Evolutionary conservation across 2,113 vertebrate species (phyloP), one percentile per base, ranked within the genome.

Genomic region (Phaethornis superciliosus): DNA sequence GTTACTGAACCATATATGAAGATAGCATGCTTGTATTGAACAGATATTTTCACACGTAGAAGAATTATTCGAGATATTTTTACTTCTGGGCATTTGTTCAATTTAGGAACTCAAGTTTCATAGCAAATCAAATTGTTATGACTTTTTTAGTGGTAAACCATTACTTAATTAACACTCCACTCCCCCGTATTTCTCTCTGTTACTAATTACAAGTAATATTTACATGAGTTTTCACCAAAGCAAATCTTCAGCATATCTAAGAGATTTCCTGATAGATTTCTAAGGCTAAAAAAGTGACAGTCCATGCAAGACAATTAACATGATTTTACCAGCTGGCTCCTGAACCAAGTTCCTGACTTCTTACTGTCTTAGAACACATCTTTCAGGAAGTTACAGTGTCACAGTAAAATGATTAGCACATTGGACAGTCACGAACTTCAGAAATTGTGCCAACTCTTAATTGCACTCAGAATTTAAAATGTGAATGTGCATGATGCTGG

Each of bases 271-370:
- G 4, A 37, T 26, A 46, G 13, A 69, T 65, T 87, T 72, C 46
- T 77, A 30, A 40, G 15, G 33, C 20, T 20, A 42, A 54, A 74
- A 85, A 2, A 4, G 16, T 67, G 28, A 44, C 30, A 28, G 15
- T 27, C 22, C 17, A 3, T n/a, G 16, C 20, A 69, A 42, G 2
- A 17, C 5, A 71, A 30, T 78, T 44, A 1, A 63, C 0, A 0
- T n/a, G 23, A 81, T 79, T 84, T 86, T 68, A 71, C 27, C 15
- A 30, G 12, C 9, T 69, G 11, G 15, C 33, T 81, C 69, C 67
- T 30, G 18, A 49, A 68, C 3, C 4, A 81, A 49, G 28, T 37
- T 90, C 33, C 35, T 52, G 27, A 46, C 7, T 71, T 55, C 26
- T 64, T 78, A 19, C 19, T 76, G 28, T 30, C 35, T 46, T 51